A percentile compares a stretch with the other conserved stretches of the same genome.
Conservation (phyloP, 2,113 vertebrate genomes). For the Thermophis baileyi region DNA sequence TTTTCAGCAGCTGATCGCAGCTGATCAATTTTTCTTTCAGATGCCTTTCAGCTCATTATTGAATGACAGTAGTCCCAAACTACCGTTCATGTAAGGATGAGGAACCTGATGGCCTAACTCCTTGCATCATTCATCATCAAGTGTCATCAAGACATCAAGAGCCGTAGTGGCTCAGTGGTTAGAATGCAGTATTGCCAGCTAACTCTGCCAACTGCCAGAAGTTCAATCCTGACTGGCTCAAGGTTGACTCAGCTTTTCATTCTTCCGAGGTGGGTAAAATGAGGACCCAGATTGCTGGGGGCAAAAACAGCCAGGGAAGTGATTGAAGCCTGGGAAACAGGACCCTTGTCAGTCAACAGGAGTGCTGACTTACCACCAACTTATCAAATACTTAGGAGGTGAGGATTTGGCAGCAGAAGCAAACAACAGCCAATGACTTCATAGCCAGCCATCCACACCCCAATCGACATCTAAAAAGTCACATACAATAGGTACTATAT, state of each 20-base stretch:
- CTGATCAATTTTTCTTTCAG: neutral
- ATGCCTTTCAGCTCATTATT: neutral
- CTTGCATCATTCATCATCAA: neutral
- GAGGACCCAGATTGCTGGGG: neutral
- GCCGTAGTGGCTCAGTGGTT: neutral
- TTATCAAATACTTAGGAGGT: neutral
- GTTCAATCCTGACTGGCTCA: neutral
- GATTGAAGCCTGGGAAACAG: neutral
- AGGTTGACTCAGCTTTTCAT: neutral
- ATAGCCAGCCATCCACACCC: neutral
- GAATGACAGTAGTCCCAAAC: neutral
- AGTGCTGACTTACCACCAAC: neutral
- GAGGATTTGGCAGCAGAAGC: neutral
- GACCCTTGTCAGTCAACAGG: neutral
- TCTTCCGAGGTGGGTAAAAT: neutral
- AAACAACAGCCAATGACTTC: neutral
- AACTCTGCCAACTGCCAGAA: neutral
- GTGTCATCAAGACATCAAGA: neutral
- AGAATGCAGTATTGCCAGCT: neutral
- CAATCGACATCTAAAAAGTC: neutral
- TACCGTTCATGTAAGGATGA: neutral
- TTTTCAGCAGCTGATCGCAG: neutral
- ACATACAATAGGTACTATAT: neutral
- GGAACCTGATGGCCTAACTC: neutral
- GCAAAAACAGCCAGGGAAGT: neutral